These are phyloP conservation scores for Orchesellides sinensis DNA, from an alignment of 2,888 invertebrate genomes.

Conservation along the genomic window DNA sequence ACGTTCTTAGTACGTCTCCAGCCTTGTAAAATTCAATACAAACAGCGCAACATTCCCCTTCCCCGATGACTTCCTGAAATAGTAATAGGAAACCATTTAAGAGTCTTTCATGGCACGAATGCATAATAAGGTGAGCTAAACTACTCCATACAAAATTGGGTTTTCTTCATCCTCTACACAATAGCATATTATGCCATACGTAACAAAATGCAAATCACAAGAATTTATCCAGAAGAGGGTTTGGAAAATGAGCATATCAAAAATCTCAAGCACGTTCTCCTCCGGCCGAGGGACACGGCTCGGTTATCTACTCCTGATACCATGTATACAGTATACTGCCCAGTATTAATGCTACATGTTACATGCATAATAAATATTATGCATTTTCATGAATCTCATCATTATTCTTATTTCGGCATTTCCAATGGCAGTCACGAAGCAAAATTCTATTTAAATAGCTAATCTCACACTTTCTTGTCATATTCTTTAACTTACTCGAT, in stretches of 20 bases:
- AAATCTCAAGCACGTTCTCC: background rate
- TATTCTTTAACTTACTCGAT: too few relatives aligned
- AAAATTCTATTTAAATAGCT: too few relatives aligned
- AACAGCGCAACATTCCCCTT: slow-evolving; percentile 95
- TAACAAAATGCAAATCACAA: too few relatives aligned
- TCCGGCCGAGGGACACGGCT: background rate
- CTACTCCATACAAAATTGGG: too few relatives aligned
- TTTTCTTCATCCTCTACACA: too few relatives aligned
- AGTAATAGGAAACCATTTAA: background rate
- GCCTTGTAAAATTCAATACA: slow-evolving; percentile 96
- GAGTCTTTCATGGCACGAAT: too few relatives aligned
- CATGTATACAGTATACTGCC: too few relatives aligned
- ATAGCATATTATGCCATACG: too few relatives aligned
- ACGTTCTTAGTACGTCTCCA: slow-evolving; percentile 89
- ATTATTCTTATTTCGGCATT: background rate
- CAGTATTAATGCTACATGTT: background rate
- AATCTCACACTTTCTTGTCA: too few relatives aligned
- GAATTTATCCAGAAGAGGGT: too few relatives aligned
- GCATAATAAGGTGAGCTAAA: too few relatives aligned
- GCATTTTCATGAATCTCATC: background rate
- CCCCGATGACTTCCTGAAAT: slow-evolving; percentile 85
- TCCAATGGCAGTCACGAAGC: background rate
- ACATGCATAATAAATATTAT: background rate
- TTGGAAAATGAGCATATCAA: background rate
- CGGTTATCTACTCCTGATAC: too few relatives aligned